Base-by-base conservation (phyloP, 2,888 invertebrate genomes). In the Andrena praecox region DNA sequence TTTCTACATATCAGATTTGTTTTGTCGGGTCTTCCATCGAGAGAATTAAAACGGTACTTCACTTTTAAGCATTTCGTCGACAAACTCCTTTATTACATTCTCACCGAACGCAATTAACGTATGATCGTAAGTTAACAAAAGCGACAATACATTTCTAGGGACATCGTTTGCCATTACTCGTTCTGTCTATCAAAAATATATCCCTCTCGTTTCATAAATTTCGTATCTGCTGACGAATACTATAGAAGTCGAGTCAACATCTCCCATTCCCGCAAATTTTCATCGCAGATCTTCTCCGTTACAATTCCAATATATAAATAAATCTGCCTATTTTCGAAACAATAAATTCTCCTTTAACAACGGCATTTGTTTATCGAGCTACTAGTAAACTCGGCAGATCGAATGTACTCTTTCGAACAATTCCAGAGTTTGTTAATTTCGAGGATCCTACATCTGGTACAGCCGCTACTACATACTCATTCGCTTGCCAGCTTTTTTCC, bases 141-240 rank as follows among this genome's bases (percentile, higher is more conserved):
- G 52, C 66, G 60, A 70, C 62, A 54, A 52, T 69, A 64, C 71
- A 67, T 52, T 78, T 48, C n/a, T 60, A 70, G 64, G 60, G 71
- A 64, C 50, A 68, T 60, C 54, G 64, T 66, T 69, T 35, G 79
- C 35, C 63, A n/a, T 70, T 60, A 80, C 62, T 50, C 52, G 33
- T 80, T 80, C 31, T 48, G 50, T 33, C 85, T 87, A 86, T 82
- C 74, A 87, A 86, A 86, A 87, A 86, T 86, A 86, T 85, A 82
- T 80, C 75, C 70, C 48, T 60, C 54, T 72, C 54, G 7, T 75
- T 73, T 62, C 27, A 56, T 71, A 76, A 83, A 67, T 80, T 84
- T 74, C 71, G 71, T 63, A 80, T 74, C 50, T 78, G 52, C 35
- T 50, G 54, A 33, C 42, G 50, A 60, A 70, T 74, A 81, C 20